Conservation (phyloP, 2,888 invertebrate genomes). For the Amphipyra tragopoginis region DNA sequence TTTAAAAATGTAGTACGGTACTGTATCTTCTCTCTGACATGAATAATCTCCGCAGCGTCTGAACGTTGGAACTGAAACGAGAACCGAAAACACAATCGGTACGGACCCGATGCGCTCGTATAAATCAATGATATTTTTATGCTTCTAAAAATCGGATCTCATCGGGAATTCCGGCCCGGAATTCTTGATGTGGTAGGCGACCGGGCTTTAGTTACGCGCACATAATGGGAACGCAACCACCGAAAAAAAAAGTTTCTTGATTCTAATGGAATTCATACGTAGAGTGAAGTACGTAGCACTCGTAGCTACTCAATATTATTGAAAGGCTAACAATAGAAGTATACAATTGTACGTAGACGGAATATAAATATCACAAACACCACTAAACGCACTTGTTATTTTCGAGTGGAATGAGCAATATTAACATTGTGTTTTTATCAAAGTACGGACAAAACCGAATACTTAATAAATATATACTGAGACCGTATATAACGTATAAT, state of each 20-base stretch:
- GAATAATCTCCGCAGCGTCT: no score
- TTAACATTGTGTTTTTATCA: no score
- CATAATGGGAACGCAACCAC: slow-evolving; percentile 18
- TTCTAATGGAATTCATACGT: not conserved
- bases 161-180: slow-evolving; percentile 21
- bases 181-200: slow-evolving; percentile 20
- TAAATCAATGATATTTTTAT: slow-evolving; percentile 25
- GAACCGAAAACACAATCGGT: not conserved
- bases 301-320: not conserved
- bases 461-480: no score
- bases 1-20: slow-evolving; percentile 15
- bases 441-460: no score
- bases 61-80: no score
- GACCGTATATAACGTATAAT: no score
- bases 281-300: not conserved
- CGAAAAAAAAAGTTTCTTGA: slow-evolving; percentile 17
- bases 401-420: no score
- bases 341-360: not conserved
- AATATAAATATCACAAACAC: no score
- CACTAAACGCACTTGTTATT: no score
- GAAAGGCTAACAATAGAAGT: not conserved
- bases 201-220: slow-evolving; percentile 17
- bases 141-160: slow-evolving; percentile 22
- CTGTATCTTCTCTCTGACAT: no score
- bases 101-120: not conserved